These are phyloP conservation scores for Podilymbus podiceps DNA, from an alignment of 2,113 vertebrate species.

Conservation along the genomic window DNA sequence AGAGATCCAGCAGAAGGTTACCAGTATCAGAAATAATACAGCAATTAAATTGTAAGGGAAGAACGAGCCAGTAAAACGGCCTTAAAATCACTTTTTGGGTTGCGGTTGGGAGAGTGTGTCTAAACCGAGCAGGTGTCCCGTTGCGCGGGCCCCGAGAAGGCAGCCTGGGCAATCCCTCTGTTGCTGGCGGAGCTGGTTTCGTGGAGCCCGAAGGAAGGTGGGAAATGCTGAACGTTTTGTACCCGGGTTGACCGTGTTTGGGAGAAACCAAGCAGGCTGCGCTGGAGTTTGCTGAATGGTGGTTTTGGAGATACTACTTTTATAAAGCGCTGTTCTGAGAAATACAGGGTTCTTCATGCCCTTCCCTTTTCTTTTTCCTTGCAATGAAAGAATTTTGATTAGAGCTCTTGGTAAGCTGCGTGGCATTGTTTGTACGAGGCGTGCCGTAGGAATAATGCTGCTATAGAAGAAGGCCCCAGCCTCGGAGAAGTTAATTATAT, in stretches of 20 bases:
- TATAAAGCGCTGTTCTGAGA: background rate
- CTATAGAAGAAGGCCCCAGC: background rate
- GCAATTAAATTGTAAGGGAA: background rate
- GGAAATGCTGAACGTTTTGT: background rate
- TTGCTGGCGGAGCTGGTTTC: background rate
- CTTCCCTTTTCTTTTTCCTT: background rate
- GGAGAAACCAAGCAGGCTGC: background rate
- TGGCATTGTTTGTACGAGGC: background rate
- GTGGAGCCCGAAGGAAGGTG: background rate
- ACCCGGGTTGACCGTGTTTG: background rate
- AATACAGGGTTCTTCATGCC: background rate
- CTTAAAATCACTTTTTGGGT: background rate
- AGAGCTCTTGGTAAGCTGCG: constrained; percentile 1
- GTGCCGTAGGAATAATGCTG: background rate
- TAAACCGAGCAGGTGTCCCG: background rate
- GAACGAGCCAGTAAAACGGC: background rate
- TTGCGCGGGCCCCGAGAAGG: background rate
- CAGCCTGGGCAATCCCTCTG: background rate
- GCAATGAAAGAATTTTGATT: background rate
- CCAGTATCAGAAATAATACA: background rate
- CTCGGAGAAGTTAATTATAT: background rate
- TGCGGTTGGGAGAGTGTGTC: background rate
- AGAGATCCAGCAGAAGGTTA: background rate
- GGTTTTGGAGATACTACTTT: background rate
- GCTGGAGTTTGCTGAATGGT: background rate